Percentiles rank a stretch among this genome's conserved stretches.
phyloP scores from a whole-genome alignment of 2,888 invertebrate genomes.

The Cheilosia soror region DNA sequence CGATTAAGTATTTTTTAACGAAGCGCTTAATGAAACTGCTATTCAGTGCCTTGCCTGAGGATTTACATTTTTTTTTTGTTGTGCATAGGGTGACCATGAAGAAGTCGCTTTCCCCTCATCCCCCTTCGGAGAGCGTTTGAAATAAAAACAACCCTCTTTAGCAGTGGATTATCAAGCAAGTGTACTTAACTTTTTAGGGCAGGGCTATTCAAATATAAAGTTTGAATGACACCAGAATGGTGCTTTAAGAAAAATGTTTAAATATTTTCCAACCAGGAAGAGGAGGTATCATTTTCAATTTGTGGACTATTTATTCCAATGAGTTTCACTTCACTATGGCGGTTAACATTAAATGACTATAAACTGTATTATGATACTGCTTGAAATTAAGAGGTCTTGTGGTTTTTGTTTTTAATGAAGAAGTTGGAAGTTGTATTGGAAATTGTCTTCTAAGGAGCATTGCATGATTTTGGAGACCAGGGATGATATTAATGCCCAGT shows the following conservation, averaged over 20 bases:
- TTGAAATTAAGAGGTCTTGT: not conserved
- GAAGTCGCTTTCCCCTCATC: slow-evolving; percentile 7
- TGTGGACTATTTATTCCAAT: slow-evolving; percentile 64
- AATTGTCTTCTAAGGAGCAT: not conserved
- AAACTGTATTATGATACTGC: slow-evolving; percentile 4
- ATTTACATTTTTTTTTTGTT: slow-evolving; percentile 35
- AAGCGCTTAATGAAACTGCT: slow-evolving; percentile 62
- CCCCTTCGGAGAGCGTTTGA: not conserved
- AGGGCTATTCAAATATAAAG: slow-evolving; percentile 73
- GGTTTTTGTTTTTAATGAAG: not conserved
- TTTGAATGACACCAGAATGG: slow-evolving; percentile 72
- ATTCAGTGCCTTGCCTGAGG: slow-evolving; percentile 44
- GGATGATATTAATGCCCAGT: too few species aligned
- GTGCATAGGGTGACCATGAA: slow-evolving; percentile 32
- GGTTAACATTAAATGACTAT: slow-evolving; percentile 28
- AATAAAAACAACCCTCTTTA: slow-evolving; percentile 58
- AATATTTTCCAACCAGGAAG: slow-evolving; percentile 43
- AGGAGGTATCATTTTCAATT: slow-evolving; percentile 66
- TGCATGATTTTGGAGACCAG: too few species aligned
- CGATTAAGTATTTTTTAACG: slow-evolving; percentile 37
- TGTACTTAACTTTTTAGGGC: slow-evolving; percentile 72
- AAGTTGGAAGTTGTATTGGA: too few species aligned
- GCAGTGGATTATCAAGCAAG: slow-evolving; percentile 57
- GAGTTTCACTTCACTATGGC: slow-evolving; percentile 43
- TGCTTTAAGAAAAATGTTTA: slow-evolving; percentile 56